Conservation (phyloP, 2,888 invertebrate genomes). For the Trissoscelio sp. region DNA sequence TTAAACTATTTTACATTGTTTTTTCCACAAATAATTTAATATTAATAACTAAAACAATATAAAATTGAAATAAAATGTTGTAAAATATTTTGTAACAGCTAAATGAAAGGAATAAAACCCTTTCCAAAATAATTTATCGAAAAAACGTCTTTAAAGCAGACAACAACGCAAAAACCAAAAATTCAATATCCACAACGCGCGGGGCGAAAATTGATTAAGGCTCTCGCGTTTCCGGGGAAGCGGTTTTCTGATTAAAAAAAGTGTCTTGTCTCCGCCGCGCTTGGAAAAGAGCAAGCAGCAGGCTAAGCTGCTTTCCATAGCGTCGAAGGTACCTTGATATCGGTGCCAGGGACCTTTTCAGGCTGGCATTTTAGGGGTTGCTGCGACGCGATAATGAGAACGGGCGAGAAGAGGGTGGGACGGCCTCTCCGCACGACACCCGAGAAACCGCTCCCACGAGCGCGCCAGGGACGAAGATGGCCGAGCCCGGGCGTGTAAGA, state of each 20-base stretch:
- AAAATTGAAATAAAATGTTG: no score
- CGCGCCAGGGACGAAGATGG: conserved; percentile 69
- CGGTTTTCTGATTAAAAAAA: conserved; percentile 56
- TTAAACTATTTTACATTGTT: no score
- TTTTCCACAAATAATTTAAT: no score
- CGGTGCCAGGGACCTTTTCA: conserved; percentile 78
- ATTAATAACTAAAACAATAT: no score
- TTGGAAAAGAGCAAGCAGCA: conserved; percentile 45
- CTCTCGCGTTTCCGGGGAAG: conserved; percentile 13
- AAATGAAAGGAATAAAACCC: no score
- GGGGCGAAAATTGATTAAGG: conserved; percentile 37
- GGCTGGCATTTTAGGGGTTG: conserved; percentile 81
- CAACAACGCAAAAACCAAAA: conserved; percentile 23
- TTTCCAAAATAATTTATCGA: conserved; percentile 4
- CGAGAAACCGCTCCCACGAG: conserved; percentile 76
- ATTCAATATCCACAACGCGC: conserved; percentile 19
- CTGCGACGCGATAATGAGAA: conserved; percentile 83
- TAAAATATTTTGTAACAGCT: no score
- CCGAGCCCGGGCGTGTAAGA: conserved; percentile 52
- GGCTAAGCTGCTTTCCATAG: conserved; percentile 52
- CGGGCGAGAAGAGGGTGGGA: conserved; percentile 79
- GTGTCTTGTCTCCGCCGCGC: conserved; percentile 35
- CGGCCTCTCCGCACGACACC: conserved; percentile 80
- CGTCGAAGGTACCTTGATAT: conserved; percentile 69
- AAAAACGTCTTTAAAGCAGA: background rate